Conservation (phyloP, 2,888 invertebrate genomes). For the Xanthorhoe spadicearia region DNA sequence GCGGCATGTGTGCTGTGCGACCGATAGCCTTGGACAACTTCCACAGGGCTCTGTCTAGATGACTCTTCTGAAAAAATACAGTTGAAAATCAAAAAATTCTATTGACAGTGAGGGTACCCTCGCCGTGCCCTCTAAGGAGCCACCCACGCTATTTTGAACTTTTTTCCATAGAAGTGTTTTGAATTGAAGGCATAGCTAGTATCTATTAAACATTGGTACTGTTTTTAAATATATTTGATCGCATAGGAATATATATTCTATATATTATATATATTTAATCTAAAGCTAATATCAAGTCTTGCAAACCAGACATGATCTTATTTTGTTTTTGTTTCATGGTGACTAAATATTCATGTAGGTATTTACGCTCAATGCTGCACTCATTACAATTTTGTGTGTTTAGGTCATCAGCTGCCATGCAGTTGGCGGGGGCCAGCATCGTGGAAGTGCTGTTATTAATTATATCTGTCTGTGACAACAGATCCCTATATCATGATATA, state of each 20-base stretch:
- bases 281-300: too few species aligned
- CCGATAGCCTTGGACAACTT: constrained; percentile 28
- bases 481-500: not conserved
- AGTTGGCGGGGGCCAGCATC: constrained; percentile 23
- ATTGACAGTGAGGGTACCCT: too few species aligned
- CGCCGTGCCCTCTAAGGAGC: too few species aligned
- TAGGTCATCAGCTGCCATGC: constrained; percentile 15
- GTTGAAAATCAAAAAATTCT: too few species aligned
- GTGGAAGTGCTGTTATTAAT: constrained; percentile 22
- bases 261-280: too few species aligned
- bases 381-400: constrained; percentile 4
- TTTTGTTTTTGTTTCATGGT: not conserved
- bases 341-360: constrained; percentile 5
- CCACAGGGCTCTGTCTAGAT: not conserved
- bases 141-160: too few species aligned
- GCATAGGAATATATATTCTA: too few species aligned
- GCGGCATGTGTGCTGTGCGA: constrained; percentile 33
- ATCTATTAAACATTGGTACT: too few species aligned
- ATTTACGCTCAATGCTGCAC: constrained; percentile 6
- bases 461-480: constrained; percentile 17
- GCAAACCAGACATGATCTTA: not conserved
- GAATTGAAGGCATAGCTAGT: too few species aligned
- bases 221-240: too few species aligned
- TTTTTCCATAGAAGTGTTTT: too few species aligned
- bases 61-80: too few species aligned